Base-by-base conservation (phyloP, 2,888 invertebrate species). In the Bedellia somnulentella region DNA sequence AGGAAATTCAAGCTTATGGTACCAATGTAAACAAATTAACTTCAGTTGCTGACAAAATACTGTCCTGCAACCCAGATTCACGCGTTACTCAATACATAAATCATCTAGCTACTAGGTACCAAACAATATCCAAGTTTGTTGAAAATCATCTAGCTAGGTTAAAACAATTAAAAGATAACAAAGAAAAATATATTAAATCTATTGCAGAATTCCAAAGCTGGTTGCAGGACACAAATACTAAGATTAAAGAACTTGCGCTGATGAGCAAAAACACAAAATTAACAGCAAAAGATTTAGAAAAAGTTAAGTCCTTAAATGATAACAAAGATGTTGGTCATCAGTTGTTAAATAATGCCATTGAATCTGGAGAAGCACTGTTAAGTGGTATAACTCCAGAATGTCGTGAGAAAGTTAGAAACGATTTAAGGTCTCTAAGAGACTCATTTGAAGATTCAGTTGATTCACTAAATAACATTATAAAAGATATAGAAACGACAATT, bases 281-380 rank as follows among this genome's bases (percentile, higher is more conserved):
- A 2, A 83, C 86, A 30, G 82, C 87, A 37, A 81, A 85, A 18
- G 87, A 89, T 45, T 58, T 93, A 30, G 83, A 86, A 40, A 87
- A 88, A 45, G 68, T 93, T 8, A 90, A 88, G 46, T 81, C 79
- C 38, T 81, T 89, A 34, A 81, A 80, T 18, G 81, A 81, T 27
- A 83, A 86, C 47, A 85, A 91, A 43, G 92, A 93, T 44, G 75
- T 81, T 31, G 94, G 93, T 0, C 91, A 91, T 49, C 66, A 71
- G 16, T 64, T 92, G 22, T 59, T 95, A 1, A 91, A 89, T 44
- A 83, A 80, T 43, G 89, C 89, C 0, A 85, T 92, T 1, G 91
- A 91, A 56, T 82, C 87, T 31, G 95, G 95, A 0, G 96, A 97
- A 68, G 82, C 86, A 4, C 68, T 97, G 6, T 93, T 93, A 47